Conservation (phyloP, 2,888 invertebrate species). For the Stenolophus ochropezus region DNA sequence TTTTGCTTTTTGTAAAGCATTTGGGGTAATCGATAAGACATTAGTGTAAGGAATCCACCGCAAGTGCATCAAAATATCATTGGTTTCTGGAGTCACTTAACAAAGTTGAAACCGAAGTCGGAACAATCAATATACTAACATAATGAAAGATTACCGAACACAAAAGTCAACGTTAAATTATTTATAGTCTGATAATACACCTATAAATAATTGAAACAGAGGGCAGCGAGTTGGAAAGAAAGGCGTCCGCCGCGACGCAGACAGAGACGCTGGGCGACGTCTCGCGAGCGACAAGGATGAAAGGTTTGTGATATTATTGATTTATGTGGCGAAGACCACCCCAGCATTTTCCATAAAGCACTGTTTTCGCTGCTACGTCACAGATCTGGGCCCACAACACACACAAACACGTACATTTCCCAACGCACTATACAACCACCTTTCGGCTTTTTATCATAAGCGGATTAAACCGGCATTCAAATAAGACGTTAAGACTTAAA, state of each 20-base stretch:
- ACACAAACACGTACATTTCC: background rate
- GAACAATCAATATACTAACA: constrained; percentile 58
- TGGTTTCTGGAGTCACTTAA: background rate
- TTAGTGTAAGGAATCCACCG: background rate
- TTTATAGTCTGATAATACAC: constrained; percentile 61
- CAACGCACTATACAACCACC: too few species aligned
- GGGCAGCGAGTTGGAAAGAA: constrained; percentile 57
- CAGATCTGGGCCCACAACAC: constrained; percentile 65
- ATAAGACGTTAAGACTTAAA: background rate
- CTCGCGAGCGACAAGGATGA: constrained; percentile 68
- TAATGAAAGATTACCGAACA: constrained; percentile 61
- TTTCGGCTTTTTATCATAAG: background rate
- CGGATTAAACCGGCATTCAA: constrained; percentile 68
- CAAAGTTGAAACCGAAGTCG: constrained; percentile 25
- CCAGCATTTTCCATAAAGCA: constrained; percentile 74
- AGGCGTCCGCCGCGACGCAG: constrained; percentile 48
- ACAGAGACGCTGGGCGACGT: constrained; percentile 63
- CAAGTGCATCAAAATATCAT: constrained; percentile 13
- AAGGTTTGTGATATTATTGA: constrained; percentile 75
- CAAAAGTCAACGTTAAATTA: constrained; percentile 60
- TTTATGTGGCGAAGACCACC: constrained; percentile 75
- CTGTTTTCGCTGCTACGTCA: constrained; percentile 66
- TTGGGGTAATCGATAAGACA: background rate
- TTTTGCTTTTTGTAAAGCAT: background rate
- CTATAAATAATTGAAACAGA: constrained; percentile 61